Evolutionary conservation across 2,113 vertebrate genomes (phyloP), one percentile per base, ranked within the genome.

Genomic region (Mola mola): DNA sequence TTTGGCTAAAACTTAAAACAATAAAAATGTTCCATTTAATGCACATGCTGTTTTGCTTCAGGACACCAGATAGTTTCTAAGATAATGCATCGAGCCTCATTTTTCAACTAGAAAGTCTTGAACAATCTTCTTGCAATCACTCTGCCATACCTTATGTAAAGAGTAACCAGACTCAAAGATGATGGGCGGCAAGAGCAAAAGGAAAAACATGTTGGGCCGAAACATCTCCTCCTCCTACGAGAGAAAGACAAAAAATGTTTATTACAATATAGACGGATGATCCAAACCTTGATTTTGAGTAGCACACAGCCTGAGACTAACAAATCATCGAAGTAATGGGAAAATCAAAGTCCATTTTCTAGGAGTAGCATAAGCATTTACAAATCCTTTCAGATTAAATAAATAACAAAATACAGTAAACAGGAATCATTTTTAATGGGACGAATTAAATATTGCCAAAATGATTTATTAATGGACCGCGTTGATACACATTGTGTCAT

Each of bases 141-240:
- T 19, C 3, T 47, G 5, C 6, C 40, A 7, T 76, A 98, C 97
- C 94, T 99, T 99, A 67, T 99, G 97, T 46, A 99, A 85, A 2
- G 97, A 99, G 80, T 99, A 99, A 63, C 97, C 97, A 1, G 97
- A 99, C 76, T 99, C 97, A 90, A 99, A 99, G 90, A 99, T 99
- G 68, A 99, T 99, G 13, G 97, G 97, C 1, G 97, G 97, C 56
- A 99, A 93, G 51, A 99, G 90, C 72, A 99, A 91, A 41, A 99
- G 94, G 87, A 99, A 99, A 90, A 99, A 99, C 96, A 99, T 99
- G 85, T 99, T 99, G 70, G 97, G 97, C 21, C 96, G 93, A 90
- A 99, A 99, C 96, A 98, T 99, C 82, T 99, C 97, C 85, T 99
- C 97, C 79, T 99, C 97, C 97, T 99, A 84, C 80, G 28, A 85